A percentile compares a stretch with the other conserved stretches of the same genome.
Evolutionary conservation across 2,113 vertebrate genomes (phyloP).

Genomic region (Paralichthys olivaceus): DNA sequence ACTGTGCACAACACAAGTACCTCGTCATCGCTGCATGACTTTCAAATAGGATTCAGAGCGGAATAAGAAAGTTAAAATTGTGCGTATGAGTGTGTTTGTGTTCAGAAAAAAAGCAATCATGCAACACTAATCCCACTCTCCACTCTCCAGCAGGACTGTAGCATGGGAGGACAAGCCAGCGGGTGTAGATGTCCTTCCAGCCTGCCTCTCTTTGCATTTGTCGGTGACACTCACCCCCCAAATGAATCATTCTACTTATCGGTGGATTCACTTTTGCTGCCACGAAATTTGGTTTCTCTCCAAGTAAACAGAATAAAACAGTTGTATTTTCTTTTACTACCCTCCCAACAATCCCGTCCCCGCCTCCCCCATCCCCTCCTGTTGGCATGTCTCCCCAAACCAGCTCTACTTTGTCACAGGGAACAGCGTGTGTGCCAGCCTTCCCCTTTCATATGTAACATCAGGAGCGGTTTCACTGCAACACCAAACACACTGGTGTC

Average conservation of each 20-base stretch:
- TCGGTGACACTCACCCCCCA: neutral
- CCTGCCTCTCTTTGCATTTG: neutral
- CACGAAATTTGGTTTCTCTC: slow-evolving; percentile 4
- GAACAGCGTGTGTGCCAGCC: slow-evolving; percentile 61
- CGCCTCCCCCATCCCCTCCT: neutral
- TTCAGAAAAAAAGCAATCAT: slow-evolving; percentile 20
- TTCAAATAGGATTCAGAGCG: slow-evolving; percentile 31
- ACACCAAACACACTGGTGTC: slow-evolving; percentile 44
- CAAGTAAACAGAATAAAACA: slow-evolving; percentile 26
- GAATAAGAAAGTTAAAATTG: slow-evolving; percentile 13
- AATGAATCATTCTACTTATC: neutral
- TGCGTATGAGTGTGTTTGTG: slow-evolving; percentile 18
- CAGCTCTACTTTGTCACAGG: slow-evolving; percentile 54
- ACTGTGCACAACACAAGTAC: slow-evolving; percentile 3
- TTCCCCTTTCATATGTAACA: slow-evolving; percentile 65
- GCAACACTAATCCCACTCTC: slow-evolving; percentile 48
- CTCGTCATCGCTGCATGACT: slow-evolving; percentile 12
- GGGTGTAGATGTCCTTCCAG: neutral
- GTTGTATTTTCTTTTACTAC: neutral
- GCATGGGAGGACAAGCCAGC: slow-evolving; percentile 11
- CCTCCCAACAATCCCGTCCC: neutral
- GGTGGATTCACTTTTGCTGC: neutral
- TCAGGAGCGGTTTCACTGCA: slow-evolving; percentile 57
- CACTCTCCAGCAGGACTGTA: slow-evolving; percentile 19
- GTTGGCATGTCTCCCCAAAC: slow-evolving; percentile 41